Base-by-base conservation (phyloP, 2,797 vertebrate species). In the Enteromius afrohamiltoni region DNA sequence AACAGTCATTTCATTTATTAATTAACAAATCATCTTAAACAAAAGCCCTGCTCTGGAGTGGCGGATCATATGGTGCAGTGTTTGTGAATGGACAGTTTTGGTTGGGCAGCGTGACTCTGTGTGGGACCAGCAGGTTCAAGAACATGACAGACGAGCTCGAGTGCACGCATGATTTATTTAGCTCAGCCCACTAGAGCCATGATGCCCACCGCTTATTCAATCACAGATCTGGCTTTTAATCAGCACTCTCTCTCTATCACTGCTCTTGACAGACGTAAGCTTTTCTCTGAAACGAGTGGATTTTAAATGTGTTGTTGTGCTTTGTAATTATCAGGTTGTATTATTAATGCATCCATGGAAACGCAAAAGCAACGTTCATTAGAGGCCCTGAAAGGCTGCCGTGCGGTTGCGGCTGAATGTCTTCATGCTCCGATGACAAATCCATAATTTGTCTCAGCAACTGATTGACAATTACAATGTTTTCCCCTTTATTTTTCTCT, bases 171-270 rank as follows among this genome's bases (percentile, higher is more conserved):
- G 79, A 71, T 74, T 84, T 80, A 80, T 82, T 71, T 76, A 49
- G 51, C 58, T 69, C 75, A 65, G 8, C 70, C 70, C 69, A 75
- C 79, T 79, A 85, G 80, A 85, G 82, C 89, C 88, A 77, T 88
- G 88, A 87, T 86, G 85, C 88, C 86, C 62, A 26, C 29, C 74
- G 23, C 85, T 71, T 82, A 74, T 85, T 74, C 75, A 85, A 86
- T 69, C 70, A 84, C 88, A 86, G 83, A 9, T 70, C 0, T 26
- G 67, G 29, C 53, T 82, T 83, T 88, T 82, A 86, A 93, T 92
- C 87, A 88, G 55, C 74, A 31, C 37, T 29, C 76, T 80, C 55
- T 76, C 26, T 80, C 17, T 69, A 55, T 74, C 68, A 9, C 14
- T 49, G 4, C 37, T 21, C 78, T 10, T 78, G 80, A 82, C 80